Evolutionary conservation across 2,113 vertebrate genomes (phyloP).

Genomic region (Danionella cerebrum): DNA sequence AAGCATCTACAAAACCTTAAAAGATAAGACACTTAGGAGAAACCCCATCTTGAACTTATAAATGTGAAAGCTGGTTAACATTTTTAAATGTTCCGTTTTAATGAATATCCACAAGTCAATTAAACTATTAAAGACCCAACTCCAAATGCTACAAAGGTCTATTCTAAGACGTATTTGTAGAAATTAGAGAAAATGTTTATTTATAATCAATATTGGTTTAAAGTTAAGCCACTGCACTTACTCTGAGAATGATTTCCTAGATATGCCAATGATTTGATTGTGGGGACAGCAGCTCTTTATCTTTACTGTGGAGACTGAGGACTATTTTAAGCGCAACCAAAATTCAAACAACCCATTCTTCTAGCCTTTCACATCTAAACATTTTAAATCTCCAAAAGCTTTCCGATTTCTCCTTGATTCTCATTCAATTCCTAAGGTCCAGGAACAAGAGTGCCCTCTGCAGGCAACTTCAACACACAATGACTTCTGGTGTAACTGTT

Average conservation of each 20-base stretch:
- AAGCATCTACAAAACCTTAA: too few relatives aligned
- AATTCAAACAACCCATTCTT: not conserved
- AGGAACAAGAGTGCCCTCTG: conserved; percentile 55
- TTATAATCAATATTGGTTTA: not conserved
- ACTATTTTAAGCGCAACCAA: conserved; percentile 3
- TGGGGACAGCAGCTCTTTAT: not conserved
- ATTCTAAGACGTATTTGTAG: too few relatives aligned
- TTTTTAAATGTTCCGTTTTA: too few relatives aligned
- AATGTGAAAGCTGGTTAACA: too few relatives aligned
- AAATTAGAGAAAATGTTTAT: not conserved
- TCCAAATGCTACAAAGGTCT: too few relatives aligned
- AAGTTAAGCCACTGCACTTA: not conserved
- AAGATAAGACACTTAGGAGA: too few relatives aligned
- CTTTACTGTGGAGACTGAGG: not conserved
- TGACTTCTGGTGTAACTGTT: not conserved
- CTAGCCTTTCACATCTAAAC: not conserved
- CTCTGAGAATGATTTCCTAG: not conserved
- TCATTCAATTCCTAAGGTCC: conserved; percentile 9
- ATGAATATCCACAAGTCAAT: too few relatives aligned
- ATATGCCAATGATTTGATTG: not conserved
- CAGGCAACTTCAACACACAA: conserved; percentile 33
- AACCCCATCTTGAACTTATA: too few relatives aligned
- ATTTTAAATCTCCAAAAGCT: conserved; percentile 2
- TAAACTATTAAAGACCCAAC: too few relatives aligned
- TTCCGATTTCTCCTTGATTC: not conserved